Evolutionary conservation across 2,888 invertebrate genomes (phyloP).

Genomic region (Dilophus febrilis): DNA sequence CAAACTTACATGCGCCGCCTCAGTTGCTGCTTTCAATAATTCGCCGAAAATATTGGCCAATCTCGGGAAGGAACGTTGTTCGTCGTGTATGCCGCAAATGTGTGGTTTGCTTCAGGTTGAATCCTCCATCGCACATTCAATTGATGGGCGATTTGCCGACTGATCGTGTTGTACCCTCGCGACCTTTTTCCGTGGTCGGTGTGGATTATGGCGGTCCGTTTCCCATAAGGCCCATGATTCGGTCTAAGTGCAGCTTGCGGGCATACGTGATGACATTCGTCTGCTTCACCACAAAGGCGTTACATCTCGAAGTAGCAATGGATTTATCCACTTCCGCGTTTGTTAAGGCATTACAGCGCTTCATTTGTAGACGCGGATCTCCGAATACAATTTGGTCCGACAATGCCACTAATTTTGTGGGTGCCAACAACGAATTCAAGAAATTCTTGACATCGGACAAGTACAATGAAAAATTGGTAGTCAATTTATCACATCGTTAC

Average conservation of each 20-base stretch:
- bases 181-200: conserved; percentile 10
- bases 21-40: conserved; percentile 9
- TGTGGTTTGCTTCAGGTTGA: conserved; percentile 6
- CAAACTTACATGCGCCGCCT: conserved; percentile 10
- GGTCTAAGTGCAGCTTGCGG: background rate
- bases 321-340: conserved; percentile 12
- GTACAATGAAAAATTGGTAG: too few relatives aligned
- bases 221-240: too few relatives aligned
- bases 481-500: background rate
- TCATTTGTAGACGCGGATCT: conserved; percentile 14
- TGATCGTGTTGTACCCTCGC: conserved; percentile 4
- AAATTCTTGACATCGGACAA: too few relatives aligned
- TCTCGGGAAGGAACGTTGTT: conserved; percentile 6
- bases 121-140: conserved; percentile 2
- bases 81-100: conserved; percentile 7
- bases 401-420: conserved; percentile 17
- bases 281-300: conserved; percentile 12
- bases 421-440: conserved; percentile 10
- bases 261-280: conserved; percentile 14
- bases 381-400: conserved; percentile 14
- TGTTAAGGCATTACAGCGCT: conserved; percentile 14
- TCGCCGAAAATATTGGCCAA: conserved; percentile 12
- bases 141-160: conserved; percentile 15
- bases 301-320: conserved; percentile 8
- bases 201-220: conserved; percentile 12